Base-by-base conservation (phyloP, 2,797 vertebrate species). In the Xiphorhynchus erythropygius region DNA sequence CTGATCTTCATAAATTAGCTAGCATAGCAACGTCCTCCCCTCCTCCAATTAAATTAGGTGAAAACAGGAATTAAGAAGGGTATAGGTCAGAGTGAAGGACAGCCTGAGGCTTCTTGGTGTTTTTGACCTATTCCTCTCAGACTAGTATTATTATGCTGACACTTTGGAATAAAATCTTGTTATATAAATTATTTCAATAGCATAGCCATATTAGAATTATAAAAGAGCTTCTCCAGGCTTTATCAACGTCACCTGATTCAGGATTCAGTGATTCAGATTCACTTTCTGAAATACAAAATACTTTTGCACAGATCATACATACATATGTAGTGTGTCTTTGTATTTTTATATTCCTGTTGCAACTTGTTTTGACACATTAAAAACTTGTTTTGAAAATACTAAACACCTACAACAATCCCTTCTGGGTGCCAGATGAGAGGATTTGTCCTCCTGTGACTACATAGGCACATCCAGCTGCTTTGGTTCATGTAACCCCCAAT, bases 331-430 rank as follows among this genome's bases (percentile, higher is more conserved):
- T 27, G 10, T 92, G 95, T 88, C 95, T 97, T 94, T 93, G 91
- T 94, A 70, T 96, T 98, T 96, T 97, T 89, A 84, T 75, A 39
- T 95, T 97, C 97, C 90, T 98, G 97, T 97, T 96, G 88, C 78
- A 96, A 97, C 97, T 97, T 98, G 98, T 97, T 97, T 96, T 90
- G 83, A 97, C 91, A 97, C 96, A 96, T 96, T 96, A 94, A 97
- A 98, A 98, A 97, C 97, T 96, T 98, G 98, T 98, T 98, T 97
- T 97, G 97, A 97, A 98, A 98, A 97, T 95, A 97, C 89, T 84
- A 87, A 94, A 97, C 97, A 98, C 95, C 97, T 97, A 95, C 97
- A 97, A 97, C 97, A 97, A 97, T 94, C 95, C 96, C 94, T 98
- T 95, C 96, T 96, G 83, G 93, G 90, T 74, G 91, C 60, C 67